Evolutionary conservation across 2,797 vertebrate species (phyloP).

Genomic region (Amblyraja radiata): DNA sequence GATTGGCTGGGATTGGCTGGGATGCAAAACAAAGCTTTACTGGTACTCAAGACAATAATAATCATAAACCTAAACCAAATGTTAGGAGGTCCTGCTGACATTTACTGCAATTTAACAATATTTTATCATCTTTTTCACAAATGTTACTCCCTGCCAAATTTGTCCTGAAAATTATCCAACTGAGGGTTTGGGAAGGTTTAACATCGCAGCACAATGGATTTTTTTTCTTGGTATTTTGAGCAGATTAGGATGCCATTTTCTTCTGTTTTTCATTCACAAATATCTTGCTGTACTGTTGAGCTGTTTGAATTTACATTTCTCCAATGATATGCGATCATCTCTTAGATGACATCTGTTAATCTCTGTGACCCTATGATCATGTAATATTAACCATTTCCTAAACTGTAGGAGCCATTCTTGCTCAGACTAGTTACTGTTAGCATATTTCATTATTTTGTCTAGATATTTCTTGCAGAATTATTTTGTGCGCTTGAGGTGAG

Average conservation of each 20-base stretch:
- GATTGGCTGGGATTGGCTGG: too few species aligned
- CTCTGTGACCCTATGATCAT: background rate
- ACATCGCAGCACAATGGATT: background rate
- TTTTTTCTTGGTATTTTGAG: background rate
- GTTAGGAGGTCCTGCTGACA: background rate
- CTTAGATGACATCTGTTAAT: background rate
- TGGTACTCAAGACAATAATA: too few species aligned
- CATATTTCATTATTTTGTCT: too few species aligned
- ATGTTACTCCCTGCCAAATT: background rate
- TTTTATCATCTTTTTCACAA: background rate
- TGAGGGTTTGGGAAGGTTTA: background rate
- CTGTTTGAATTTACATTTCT: background rate
- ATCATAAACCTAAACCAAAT: too few species aligned
- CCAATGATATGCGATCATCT: background rate
- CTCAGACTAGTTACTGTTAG: too few species aligned
- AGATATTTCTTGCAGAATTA: too few species aligned
- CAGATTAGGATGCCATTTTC: background rate
- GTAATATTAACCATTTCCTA: background rate
- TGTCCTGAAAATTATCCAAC: background rate
- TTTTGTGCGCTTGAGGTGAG: too few species aligned
- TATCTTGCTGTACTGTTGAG: background rate
- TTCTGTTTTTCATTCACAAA: background rate
- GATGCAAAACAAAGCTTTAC: too few species aligned
- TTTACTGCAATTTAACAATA: background rate
- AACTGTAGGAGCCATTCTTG: background rate